Evolutionary conservation across 2,797 vertebrate genomes (phyloP).

Genomic region (Schizopygopsis pylzovi): DNA sequence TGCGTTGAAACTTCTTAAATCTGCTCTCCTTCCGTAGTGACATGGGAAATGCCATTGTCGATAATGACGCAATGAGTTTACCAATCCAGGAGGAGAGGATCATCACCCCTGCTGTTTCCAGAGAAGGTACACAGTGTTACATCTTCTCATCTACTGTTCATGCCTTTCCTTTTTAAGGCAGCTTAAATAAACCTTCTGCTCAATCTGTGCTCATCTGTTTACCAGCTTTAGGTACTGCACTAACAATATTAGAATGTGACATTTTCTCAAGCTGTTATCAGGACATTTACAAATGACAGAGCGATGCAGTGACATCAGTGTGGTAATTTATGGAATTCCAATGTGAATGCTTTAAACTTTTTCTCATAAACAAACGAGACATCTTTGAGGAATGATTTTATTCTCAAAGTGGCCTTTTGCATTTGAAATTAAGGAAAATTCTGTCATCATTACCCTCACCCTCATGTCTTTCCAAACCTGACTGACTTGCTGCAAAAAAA

Average conservation of each 20-base stretch:
- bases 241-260: constrained; percentile 62
- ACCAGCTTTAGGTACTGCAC: constrained; percentile 12
- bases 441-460: neutral
- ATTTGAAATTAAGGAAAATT: neutral
- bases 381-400: neutral
- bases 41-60: constrained; percentile 52
- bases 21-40: neutral
- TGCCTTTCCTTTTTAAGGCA: constrained; percentile 81
- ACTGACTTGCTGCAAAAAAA: neutral
- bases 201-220: neutral
- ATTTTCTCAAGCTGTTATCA: constrained; percentile 28
- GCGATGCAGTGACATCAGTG: constrained; percentile 65
- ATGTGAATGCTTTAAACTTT: constrained; percentile 10
- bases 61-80: constrained; percentile 60
- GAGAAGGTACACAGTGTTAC: constrained; percentile 22
- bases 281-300: constrained; percentile 55
- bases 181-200: constrained; percentile 53
- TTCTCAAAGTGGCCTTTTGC: neutral
- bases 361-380: neutral
- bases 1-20: neutral
- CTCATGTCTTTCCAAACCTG: no score
- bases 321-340: constrained; percentile 6
- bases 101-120: constrained; percentile 43
- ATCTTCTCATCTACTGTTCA: constrained; percentile 46
- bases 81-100: constrained; percentile 14